phyloP scores from a whole-genome alignment of 2,797 vertebrate species.

The Cossypha heuglini region DNA sequence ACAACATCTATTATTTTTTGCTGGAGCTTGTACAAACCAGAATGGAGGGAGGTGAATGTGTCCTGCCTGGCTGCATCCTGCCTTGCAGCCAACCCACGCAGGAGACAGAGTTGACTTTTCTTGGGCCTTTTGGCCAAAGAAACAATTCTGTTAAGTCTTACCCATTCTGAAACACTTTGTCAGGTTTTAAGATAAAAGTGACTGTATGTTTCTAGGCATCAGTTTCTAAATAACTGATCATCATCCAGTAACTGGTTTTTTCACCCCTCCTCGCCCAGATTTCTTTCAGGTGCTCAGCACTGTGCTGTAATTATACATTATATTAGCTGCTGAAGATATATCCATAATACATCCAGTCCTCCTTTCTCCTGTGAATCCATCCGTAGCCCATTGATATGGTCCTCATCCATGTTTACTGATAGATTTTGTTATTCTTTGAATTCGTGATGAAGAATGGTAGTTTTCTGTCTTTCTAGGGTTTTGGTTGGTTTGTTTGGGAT shows the following conservation, averaged over 20 bases:
- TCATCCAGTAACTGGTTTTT: background rate
- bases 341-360: background rate
- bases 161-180: background rate
- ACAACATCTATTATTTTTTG: background rate
- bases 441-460: background rate
- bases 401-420: background rate
- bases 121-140: background rate
- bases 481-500: background rate
- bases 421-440: background rate
- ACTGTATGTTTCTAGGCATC: background rate
- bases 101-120: background rate
- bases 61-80: background rate
- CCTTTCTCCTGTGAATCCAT: background rate
- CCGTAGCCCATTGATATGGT: background rate
- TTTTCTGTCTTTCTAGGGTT: background rate
- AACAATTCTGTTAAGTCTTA: background rate
- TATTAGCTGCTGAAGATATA: background rate
- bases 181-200: background rate
- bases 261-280: background rate
- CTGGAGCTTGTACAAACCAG: background rate
- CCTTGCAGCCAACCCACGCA: background rate
- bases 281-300: background rate
- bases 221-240: background rate
- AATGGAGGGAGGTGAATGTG: background rate
- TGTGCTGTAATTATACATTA: background rate